Percentiles rank a stretch among this genome's conserved stretches.
Evolutionary conservation across 2,888 invertebrate genomes (phyloP).

Genomic region (Creontiades dilutus): DNA sequence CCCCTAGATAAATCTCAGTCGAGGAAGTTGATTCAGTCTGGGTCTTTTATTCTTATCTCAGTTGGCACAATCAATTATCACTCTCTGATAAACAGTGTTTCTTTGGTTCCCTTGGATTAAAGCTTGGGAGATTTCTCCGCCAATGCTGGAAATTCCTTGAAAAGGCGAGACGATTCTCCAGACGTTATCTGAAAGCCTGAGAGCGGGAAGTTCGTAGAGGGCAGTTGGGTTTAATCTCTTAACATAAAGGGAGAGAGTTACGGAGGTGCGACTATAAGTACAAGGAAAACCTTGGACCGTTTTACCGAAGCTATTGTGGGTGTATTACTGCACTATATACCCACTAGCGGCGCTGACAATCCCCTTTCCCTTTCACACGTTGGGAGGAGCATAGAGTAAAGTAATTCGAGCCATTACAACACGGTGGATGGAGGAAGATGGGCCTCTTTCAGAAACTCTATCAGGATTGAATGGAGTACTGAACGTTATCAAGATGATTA

Average conservation of each 20-base stretch:
- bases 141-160: not conserved
- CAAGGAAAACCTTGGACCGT: not conserved
- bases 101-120: not conserved
- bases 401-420: not conserved
- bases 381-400: slow-evolving; percentile 5
- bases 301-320: slow-evolving; percentile 35
- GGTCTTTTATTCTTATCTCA: not conserved
- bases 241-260: slow-evolving; percentile 25
- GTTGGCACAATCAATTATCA: slow-evolving; percentile 39
- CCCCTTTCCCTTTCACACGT: not conserved
- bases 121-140: slow-evolving; percentile 1
- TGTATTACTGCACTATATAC: not conserved
- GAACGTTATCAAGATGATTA: slow-evolving; percentile 16
- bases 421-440: not conserved
- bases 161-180: not conserved
- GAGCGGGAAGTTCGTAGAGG: slow-evolving; percentile 6
- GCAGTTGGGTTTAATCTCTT: slow-evolving; percentile 17
- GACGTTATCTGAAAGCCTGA: slow-evolving; percentile 28
- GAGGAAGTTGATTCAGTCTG: slow-evolving; percentile 19
- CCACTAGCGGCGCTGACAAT: slow-evolving; percentile 14
- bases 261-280: not conserved
- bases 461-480: slow-evolving; percentile 2
- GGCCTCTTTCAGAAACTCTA: not conserved
- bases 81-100: slow-evolving; percentile 31
- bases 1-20: slow-evolving; percentile 20